Evolutionary conservation across 2,797 vertebrate species (phyloP), one percentile per base, ranked within the genome.

Genomic region (Meriones psammophilus): DNA sequence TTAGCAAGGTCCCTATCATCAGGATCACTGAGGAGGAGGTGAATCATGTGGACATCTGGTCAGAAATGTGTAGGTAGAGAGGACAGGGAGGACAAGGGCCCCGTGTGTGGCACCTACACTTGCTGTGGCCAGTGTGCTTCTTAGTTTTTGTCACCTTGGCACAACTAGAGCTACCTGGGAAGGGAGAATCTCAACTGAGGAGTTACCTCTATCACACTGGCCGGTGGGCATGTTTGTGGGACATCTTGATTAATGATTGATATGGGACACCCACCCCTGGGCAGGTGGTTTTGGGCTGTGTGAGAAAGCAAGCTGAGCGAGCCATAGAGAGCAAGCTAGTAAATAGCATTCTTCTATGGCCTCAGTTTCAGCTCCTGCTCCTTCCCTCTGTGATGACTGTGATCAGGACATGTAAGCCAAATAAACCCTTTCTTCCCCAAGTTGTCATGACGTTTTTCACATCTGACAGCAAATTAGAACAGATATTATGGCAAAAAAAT

Each of bases 11-110:
- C 90, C 2, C 50, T n/a, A 68, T 83, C 3, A 95, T 83, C 50
- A 79, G 58, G 93, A 89, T 92, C 36, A 42, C 85, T 20, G 74
- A 89, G 62, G 39, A 93, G 74, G 76, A 92, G 28, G 73, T 68
- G 42, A 96, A 50, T 91, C 62, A 26, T 64, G 26, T 80, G 62
- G 24, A 80, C 76, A 92, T 87, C 1, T 73, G 15, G 54, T 66
- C 33, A 78, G 42, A 84, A 84, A 90, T 76, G 24, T 39, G 10
- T 88, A 58, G 81, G 50, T 13, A 76, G 46, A 86, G 88, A 64
- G 50, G 87, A 87, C 56, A 93, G 73, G 20, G 80, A 77, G 26
- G 26, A 26, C 36, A 92, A 92, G 92, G 54, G 9, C 78, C 50
- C 15, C 36, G 54, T 80, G 30, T 50, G 28, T 73, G 33, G 84